A percentile compares a stretch with the other conserved stretches of the same genome.
Conservation (phyloP, 2,888 invertebrate genomes). For the Spodoptera picta region DNA sequence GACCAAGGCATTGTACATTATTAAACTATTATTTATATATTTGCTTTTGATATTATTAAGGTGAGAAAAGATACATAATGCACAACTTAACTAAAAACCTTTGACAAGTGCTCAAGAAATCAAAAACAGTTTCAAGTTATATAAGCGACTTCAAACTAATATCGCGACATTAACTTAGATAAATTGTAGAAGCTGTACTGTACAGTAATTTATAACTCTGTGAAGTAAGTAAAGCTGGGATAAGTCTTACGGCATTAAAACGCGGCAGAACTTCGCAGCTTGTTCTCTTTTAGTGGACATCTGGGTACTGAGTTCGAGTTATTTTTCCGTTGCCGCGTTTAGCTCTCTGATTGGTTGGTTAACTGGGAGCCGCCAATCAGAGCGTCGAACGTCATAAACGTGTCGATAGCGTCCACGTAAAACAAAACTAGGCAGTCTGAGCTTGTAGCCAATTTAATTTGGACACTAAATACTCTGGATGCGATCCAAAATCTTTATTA, state of each 20-base stretch:
- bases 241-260: constrained; percentile 48
- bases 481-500: constrained; percentile 57
- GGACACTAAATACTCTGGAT: constrained; percentile 64
- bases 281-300: constrained; percentile 56
- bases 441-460: constrained; percentile 65
- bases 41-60: too few species aligned
- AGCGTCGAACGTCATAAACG: too few species aligned
- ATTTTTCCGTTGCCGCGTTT: too few species aligned
- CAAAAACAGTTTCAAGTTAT: neutral
- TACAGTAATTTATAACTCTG: constrained; percentile 30
- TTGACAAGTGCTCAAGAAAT: too few species aligned
- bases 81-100: too few species aligned
- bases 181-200: constrained; percentile 25
- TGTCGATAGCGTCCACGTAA: too few species aligned
- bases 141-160: constrained; percentile 16
- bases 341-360: too few species aligned
- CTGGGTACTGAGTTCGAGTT: too few species aligned
- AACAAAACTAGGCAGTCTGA: constrained; percentile 11
- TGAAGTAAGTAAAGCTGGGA: constrained; percentile 23
- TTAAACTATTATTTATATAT: too few species aligned
- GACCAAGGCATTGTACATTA: too few species aligned
- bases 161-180: constrained; percentile 26
- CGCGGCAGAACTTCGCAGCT: constrained; percentile 42
- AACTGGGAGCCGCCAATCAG: too few species aligned
- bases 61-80: too few species aligned